Evolutionary conservation across 2,888 invertebrate species (phyloP).

Genomic region (Ennomos erosarius): DNA sequence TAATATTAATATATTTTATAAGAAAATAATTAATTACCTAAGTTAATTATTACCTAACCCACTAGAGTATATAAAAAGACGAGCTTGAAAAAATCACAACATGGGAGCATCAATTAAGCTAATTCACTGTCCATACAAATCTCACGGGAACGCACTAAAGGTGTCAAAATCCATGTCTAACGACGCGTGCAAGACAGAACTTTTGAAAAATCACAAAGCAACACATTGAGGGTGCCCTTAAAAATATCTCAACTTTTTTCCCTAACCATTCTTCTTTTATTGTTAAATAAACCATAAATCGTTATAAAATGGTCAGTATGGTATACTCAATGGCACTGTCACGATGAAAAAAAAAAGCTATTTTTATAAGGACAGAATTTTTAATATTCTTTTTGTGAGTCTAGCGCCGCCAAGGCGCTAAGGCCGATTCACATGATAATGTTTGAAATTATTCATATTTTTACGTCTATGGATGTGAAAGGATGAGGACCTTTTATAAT

Average conservation of each 20-base stretch:
- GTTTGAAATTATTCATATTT: constrained; percentile 62
- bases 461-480: constrained; percentile 52
- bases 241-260: constrained; percentile 57
- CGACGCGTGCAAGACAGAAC: constrained; percentile 66
- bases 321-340: constrained; percentile 65
- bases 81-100: constrained; percentile 12
- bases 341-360: constrained; percentile 54
- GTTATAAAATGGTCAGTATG: constrained; percentile 77
- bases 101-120: constrained; percentile 48
- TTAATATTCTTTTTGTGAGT: constrained; percentile 58
- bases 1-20: no score
- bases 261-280: constrained; percentile 70
- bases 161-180: constrained; percentile 72
- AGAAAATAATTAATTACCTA: no score
- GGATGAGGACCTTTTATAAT: constrained; percentile 48
- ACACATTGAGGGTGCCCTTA: constrained; percentile 55
- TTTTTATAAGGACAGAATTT: constrained; percentile 66
- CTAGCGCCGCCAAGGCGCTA: constrained; percentile 78
- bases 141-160: constrained; percentile 66
- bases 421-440: constrained; percentile 75
- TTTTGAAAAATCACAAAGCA: constrained; percentile 61
- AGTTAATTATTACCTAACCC: no score
- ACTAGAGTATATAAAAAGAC: no score
- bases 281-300: constrained; percentile 85
- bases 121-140: constrained; percentile 49